phyloP scores from a whole-genome alignment of 2,113 vertebrate genomes.

The Pelecanoides urinatrix region DNA sequence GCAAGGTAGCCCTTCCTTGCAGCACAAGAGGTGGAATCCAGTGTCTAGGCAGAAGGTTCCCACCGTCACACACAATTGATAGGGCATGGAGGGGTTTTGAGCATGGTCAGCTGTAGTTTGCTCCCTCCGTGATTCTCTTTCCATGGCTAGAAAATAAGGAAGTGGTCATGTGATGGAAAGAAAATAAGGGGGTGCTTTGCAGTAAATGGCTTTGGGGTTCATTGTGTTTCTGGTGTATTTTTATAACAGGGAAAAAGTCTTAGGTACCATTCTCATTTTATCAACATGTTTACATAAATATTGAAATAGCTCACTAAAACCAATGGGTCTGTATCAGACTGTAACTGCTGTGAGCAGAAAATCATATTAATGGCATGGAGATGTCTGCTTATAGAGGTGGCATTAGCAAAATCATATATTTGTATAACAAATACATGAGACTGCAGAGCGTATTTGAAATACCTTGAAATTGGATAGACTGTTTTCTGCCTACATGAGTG shows the following conservation, averaged over 20 bases:
- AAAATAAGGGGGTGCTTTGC: not conserved
- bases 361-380: not conserved
- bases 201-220: accelerated
- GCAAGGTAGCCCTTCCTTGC: not conserved
- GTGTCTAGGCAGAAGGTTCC: not conserved
- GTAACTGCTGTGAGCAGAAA: not conserved
- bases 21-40: not conserved
- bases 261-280: not conserved
- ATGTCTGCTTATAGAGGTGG: not conserved
- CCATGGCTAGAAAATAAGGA: not conserved
- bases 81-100: not conserved
- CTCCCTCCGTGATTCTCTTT: not conserved
- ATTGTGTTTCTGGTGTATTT: not conserved
- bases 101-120: not conserved
- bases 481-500: not conserved
- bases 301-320: not conserved
- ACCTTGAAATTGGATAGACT: not conserved
- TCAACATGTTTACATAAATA: not conserved
- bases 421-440: not conserved
- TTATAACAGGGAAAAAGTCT: not conserved
- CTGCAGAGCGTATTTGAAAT: not conserved
- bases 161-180: not conserved
- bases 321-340: not conserved
- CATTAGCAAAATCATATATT: not conserved
- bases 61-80: accelerated